phyloP scores from a whole-genome alignment of 2,113 vertebrate genomes.

The Cichladusa arquata region DNA sequence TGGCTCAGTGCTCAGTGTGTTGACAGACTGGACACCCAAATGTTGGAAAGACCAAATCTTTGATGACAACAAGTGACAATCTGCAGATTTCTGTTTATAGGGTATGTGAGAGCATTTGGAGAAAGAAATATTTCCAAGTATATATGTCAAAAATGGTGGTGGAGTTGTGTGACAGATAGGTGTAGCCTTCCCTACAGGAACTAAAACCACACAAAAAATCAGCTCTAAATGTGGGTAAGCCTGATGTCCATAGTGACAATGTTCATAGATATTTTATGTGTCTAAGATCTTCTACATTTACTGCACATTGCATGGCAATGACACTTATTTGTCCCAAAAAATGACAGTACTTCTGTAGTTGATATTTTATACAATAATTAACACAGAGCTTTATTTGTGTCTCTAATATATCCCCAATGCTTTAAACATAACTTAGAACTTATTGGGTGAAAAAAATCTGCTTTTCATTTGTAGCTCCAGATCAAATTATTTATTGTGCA shows the following conservation, averaged over 20 bases:
- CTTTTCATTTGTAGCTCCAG: neutral
- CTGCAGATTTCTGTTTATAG: neutral
- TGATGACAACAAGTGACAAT: neutral
- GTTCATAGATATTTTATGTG: neutral
- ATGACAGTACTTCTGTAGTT: neutral
- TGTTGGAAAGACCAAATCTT: neutral
- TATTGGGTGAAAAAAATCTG: neutral
- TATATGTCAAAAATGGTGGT: neutral
- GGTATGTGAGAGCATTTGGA: neutral
- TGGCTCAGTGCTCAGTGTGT: neutral
- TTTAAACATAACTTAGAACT: neutral
- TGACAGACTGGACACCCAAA: neutral
- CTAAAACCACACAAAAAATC: neutral
- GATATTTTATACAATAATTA: neutral
- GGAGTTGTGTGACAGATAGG: neutral
- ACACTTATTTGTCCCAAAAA: neutral
- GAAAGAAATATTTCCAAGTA: neutral
- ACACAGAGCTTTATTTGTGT: neutral
- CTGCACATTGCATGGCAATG: neutral
- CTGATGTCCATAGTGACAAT: neutral
- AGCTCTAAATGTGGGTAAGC: neutral
- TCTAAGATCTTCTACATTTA: neutral
- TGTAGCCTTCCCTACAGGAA: neutral
- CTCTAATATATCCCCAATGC: neutral
- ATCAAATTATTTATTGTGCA: neutral